phyloP scores from a whole-genome alignment of 2,113 vertebrate species.

The Sakesphorus luctuosus region DNA sequence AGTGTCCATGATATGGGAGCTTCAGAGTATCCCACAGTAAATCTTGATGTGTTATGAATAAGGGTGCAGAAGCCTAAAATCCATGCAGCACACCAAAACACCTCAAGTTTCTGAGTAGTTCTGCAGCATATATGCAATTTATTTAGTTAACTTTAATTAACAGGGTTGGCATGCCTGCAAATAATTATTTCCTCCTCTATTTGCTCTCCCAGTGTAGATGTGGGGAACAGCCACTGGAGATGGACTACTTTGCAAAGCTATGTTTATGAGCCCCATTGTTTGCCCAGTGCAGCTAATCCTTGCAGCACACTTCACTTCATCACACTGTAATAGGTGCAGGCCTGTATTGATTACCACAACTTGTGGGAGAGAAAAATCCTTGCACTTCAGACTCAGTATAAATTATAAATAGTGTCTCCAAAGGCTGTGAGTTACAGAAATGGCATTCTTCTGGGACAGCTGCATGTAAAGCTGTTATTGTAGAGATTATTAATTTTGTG shows the following conservation, averaged over 20 bases:
- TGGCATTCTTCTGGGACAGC: slow-evolving; percentile 69
- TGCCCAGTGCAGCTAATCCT: slow-evolving; percentile 8
- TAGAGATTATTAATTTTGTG: slow-evolving; percentile 82
- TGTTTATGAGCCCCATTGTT: neutral
- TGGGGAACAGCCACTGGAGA: neutral
- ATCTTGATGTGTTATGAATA: slow-evolving; percentile 10
- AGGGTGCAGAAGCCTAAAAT: neutral
- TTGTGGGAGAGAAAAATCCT: slow-evolving; percentile 65
- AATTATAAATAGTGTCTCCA: slow-evolving; percentile 83
- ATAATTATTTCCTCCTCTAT: neutral
- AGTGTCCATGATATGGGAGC: neutral
- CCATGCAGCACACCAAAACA: fast-evolving
- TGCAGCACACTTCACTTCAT: slow-evolving; percentile 68
- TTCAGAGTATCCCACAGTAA: neutral
- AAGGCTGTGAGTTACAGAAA: slow-evolving; percentile 72
- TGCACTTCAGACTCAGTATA: slow-evolving; percentile 75
- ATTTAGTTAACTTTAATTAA: neutral
- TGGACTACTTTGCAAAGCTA: neutral
- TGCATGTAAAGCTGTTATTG: slow-evolving; percentile 74
- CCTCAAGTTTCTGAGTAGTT: neutral
- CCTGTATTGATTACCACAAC: slow-evolving; percentile 74
- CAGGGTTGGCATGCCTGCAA: neutral
- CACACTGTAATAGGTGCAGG: slow-evolving; percentile 73
- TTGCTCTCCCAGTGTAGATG: neutral
- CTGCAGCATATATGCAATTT: neutral